phyloP scores from a whole-genome alignment of 2,888 invertebrate genomes.

The Lepidochitona cinerea region DNA sequence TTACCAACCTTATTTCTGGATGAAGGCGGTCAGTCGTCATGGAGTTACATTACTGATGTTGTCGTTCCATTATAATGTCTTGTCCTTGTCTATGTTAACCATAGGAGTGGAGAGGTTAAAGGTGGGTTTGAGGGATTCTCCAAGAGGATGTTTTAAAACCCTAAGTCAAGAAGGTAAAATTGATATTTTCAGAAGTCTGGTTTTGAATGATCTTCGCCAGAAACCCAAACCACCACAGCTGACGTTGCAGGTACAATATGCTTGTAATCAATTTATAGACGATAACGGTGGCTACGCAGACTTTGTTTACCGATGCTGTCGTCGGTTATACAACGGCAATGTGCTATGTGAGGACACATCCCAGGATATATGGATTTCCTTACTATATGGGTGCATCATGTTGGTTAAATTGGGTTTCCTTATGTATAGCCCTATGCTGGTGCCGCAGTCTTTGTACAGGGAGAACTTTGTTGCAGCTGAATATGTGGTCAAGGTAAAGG shows the following conservation, averaged over 20 bases:
- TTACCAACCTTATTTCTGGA: slow-evolving; percentile 2
- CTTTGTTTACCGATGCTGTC: background rate
- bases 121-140: background rate
- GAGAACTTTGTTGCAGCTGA: background rate
- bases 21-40: background rate
- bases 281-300: background rate
- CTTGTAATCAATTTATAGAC: background rate
- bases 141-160: background rate
- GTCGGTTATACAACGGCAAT: background rate
- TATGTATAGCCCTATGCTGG: background rate
- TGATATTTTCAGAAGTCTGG: background rate
- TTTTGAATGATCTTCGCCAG: background rate
- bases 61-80: slow-evolving; percentile 3
- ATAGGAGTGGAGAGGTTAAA: background rate
- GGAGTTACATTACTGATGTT: background rate
- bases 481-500: background rate
- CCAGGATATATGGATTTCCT: background rate
- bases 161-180: background rate
- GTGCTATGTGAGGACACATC: background rate
- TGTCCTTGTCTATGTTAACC: slow-evolving; percentile 5
- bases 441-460: background rate
- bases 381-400: background rate
- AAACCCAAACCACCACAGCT: background rate
- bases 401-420: background rate
- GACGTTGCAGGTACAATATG: background rate